phyloP scores from a whole-genome alignment of 2,113 vertebrate species.

The Cavia aperea region DNA sequence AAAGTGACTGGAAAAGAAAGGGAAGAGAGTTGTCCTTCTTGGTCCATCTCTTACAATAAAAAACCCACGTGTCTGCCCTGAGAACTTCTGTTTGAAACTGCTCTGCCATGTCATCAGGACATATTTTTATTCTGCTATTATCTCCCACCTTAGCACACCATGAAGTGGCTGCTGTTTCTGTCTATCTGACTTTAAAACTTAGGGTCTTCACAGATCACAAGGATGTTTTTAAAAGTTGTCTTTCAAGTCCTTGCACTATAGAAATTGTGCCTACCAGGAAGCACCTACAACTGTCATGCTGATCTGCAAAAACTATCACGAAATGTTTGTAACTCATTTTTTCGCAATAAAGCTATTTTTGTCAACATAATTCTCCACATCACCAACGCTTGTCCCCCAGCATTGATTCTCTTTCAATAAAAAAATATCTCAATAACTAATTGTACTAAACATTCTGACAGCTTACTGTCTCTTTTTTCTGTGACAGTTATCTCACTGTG shows the following conservation, averaged over 20 bases:
- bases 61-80: rapidly evolving
- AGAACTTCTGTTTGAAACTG: neutral
- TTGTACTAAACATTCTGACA: neutral
- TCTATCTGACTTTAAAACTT: conserved; percentile 3
- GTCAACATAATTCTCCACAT: neutral
- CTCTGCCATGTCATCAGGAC: rapidly evolving
- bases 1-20: neutral
- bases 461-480: neutral
- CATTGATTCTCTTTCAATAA: neutral
- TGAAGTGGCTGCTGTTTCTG: neutral
- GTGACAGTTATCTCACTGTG: neutral
- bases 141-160: neutral
- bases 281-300: neutral
- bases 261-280: neutral
- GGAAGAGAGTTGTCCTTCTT: neutral
- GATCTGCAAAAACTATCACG: neutral
- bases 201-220: neutral
- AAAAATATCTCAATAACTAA: neutral
- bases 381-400: neutral
- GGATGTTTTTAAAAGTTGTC: neutral
- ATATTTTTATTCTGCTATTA: neutral
- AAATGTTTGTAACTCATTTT: neutral
- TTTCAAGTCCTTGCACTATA: neutral
- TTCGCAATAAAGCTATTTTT: neutral
- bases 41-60: neutral